Percentiles rank a stretch among this genome's conserved stretches.
These are phyloP conservation scores for Antheraea pernyi DNA, from an alignment of 1,140 invertebrate genomes.

Conservation along the genomic window DNA sequence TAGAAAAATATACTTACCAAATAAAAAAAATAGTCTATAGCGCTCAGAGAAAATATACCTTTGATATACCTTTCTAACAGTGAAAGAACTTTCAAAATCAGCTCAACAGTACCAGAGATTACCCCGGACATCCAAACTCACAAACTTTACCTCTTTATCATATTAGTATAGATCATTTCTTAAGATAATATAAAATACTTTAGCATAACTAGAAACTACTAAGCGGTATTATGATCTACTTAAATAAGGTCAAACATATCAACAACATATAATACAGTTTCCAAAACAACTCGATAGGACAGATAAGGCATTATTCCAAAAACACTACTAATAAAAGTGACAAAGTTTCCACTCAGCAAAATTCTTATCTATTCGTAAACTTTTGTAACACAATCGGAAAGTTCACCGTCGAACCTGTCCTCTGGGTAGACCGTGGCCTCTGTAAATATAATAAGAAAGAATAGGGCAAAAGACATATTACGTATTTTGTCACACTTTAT, in stretches of 20 bases:
- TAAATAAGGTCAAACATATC: background rate
- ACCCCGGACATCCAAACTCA: too few species aligned
- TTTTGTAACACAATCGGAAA: slow-evolving; percentile 1
- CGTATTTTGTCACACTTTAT: background rate
- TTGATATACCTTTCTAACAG: too few species aligned
- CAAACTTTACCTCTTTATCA: too few species aligned
- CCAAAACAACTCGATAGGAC: background rate
- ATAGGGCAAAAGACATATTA: background rate
- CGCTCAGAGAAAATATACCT: too few species aligned
- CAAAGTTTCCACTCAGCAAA: background rate
- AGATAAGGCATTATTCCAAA: background rate
- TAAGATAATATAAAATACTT: background rate
- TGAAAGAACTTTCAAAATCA: too few species aligned
- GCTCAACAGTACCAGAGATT: too few species aligned
- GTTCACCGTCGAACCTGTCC: background rate
- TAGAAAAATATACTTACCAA: too few species aligned
- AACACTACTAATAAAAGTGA: background rate
- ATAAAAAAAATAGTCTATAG: too few species aligned
- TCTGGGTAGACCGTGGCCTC: background rate
- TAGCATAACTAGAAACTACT: background rate
- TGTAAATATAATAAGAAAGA: background rate
- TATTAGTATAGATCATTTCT: too few species aligned
- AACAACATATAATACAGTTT: background rate
- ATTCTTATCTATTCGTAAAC: background rate
- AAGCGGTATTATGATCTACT: background rate